A percentile compares a stretch with the other conserved stretches of the same genome.
These are phyloP conservation scores for Sorex araneus DNA, from an alignment of 2,113 vertebrate genomes.

Conservation along the genomic window DNA sequence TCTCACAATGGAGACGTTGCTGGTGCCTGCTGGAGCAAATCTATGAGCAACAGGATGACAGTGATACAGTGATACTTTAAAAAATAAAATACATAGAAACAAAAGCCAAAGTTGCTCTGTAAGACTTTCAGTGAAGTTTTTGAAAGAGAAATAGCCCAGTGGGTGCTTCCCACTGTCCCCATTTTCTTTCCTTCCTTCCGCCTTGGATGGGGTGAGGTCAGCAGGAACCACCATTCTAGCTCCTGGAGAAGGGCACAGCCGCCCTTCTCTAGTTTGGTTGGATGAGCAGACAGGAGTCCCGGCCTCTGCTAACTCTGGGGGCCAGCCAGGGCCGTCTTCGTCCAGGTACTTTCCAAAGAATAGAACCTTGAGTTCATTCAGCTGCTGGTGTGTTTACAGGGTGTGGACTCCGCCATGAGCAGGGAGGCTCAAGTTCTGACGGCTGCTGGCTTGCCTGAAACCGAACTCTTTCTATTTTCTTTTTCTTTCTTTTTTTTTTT, in stretches of 20 bases:
- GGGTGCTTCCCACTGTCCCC: not conserved
- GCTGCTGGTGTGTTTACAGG: too few relatives aligned
- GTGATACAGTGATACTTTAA: too few relatives aligned
- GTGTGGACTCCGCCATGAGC: not conserved
- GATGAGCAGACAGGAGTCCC: not conserved
- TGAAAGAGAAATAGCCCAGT: constrained; percentile 17
- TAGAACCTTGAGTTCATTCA: too few relatives aligned
- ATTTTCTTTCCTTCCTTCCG: constrained; percentile 1
- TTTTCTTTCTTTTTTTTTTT: too few relatives aligned
- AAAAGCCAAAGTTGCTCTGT: not conserved
- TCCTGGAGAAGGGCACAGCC: not conserved
- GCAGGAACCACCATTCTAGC: not conserved
- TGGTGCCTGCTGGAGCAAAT: too few relatives aligned
- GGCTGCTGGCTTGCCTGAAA: not conserved
- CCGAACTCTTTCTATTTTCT: too few relatives aligned
- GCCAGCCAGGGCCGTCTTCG: not conserved
- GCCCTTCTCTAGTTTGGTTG: not conserved
- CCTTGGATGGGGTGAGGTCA: not conserved
- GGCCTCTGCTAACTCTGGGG: not conserved
- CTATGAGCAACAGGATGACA: too few relatives aligned
- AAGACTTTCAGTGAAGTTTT: not conserved
- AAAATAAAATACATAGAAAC: not conserved
- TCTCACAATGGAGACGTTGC: too few relatives aligned
- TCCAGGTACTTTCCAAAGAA: not conserved
- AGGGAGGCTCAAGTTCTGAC: not conserved